Conservation (phyloP, 1,140 invertebrate species). For the Homarus americanus region DNA sequence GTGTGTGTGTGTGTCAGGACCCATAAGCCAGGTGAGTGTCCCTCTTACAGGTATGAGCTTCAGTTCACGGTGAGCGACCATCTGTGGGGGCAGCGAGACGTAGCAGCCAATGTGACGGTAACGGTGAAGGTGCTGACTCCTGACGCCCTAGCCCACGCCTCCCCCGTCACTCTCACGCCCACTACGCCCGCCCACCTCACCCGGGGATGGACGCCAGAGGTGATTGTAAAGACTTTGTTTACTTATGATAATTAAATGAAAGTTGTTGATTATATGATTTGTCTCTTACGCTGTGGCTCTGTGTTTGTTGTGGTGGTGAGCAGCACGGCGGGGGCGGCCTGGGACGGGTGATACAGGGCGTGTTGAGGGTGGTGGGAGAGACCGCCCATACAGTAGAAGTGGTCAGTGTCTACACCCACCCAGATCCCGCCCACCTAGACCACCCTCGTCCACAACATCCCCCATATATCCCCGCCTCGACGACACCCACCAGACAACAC, state of each 20-base stretch:
- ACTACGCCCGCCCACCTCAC: constrained; percentile 32
- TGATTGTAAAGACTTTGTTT: too few relatives aligned
- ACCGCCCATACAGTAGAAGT: constrained; percentile 12
- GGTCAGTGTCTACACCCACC: constrained; percentile 25
- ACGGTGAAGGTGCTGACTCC: constrained; percentile 5
- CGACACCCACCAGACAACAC: neutral
- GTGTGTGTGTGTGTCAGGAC: too few relatives aligned
- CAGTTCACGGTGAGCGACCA: constrained; percentile 37
- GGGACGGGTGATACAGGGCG: constrained; percentile 14
- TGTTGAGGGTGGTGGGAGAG: constrained; percentile 17
- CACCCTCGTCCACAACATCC: neutral
- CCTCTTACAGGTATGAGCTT: constrained; percentile 41
- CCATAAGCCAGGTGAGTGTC: too few relatives aligned
- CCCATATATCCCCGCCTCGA: neutral
- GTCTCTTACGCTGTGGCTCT: too few relatives aligned
- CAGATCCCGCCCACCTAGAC: neutral
- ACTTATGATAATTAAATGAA: too few relatives aligned
- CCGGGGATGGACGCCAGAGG: constrained; percentile 33
- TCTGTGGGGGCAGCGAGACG: constrained; percentile 29
- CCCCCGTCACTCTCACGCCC: constrained; percentile 51
- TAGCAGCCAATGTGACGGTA: constrained; percentile 56
- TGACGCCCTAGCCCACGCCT: constrained; percentile 26
- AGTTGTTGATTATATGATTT: too few relatives aligned
- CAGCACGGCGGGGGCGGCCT: constrained; percentile 40
- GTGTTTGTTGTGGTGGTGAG: neutral